Percentiles rank a stretch among this genome's conserved stretches.
phyloP scores from a whole-genome alignment of 2,797 vertebrate genomes.

The Channallabes apus region DNA sequence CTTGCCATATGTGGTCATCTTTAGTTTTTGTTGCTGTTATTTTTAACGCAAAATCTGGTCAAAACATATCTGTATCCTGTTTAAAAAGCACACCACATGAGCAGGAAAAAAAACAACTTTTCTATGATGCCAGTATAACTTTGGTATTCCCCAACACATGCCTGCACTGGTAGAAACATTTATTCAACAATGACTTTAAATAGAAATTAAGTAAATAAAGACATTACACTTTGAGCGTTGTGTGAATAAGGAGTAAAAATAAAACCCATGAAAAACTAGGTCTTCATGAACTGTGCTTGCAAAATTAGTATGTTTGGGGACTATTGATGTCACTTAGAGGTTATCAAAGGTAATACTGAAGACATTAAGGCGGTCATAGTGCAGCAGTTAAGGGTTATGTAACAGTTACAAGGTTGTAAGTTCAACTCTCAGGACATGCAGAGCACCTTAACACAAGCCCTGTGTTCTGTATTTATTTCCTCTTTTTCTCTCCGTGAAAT shows the following conservation, averaged over 20 bases:
- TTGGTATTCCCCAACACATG: not conserved
- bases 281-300: not conserved
- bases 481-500: not conserved
- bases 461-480: no score
- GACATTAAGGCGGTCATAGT: not conserved
- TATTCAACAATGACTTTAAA: not conserved
- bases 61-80: not conserved
- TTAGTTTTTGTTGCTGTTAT: not conserved
- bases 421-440: not conserved
- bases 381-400: not conserved
- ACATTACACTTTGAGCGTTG: not conserved
- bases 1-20: not conserved
- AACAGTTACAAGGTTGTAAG: not conserved
- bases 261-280: not conserved
- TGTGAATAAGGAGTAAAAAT: not conserved
- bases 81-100: not conserved
- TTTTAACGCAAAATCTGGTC: not conserved
- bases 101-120: not conserved
- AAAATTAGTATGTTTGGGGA: not conserved
- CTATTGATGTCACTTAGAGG: not conserved
- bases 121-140: not conserved
- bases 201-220: not conserved
- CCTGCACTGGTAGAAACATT: not conserved
- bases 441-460: not conserved
- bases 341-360: not conserved